Evolutionary conservation across 1,140 invertebrate species (phyloP).

Genomic region (Drosophila serrata): DNA sequence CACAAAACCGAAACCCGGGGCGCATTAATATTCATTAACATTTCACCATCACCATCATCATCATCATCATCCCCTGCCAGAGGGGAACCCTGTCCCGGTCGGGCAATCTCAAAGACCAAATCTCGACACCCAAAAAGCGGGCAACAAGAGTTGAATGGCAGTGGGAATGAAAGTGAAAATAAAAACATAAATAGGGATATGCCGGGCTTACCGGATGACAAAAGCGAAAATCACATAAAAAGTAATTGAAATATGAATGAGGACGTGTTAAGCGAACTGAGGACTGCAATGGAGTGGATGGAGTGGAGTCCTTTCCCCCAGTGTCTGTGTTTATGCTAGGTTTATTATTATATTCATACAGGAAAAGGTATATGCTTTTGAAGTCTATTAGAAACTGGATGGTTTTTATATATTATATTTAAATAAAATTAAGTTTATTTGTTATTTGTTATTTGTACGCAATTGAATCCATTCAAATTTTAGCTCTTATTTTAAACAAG

Average conservation of each 20-base stretch:
- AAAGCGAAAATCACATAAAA: slow-evolving; percentile 83
- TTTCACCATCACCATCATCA: slow-evolving; percentile 54
- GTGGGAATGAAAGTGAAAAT: slow-evolving; percentile 78
- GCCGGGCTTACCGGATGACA: slow-evolving; percentile 68
- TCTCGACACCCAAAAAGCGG: slow-evolving; percentile 70
- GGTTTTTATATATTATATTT: background rate
- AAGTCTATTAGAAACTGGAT: background rate
- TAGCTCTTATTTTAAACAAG: background rate
- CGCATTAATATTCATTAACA: slow-evolving; percentile 83
- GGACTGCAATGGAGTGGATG: background rate
- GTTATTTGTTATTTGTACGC: too few relatives aligned
- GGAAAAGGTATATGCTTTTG: background rate
- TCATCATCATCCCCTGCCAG: slow-evolving; percentile 3
- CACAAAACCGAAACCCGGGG: slow-evolving; percentile 58
- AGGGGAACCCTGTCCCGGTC: slow-evolving; percentile 1
- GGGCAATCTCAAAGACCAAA: slow-evolving; percentile 77
- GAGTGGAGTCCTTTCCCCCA: slow-evolving; percentile 1
- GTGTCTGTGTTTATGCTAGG: slow-evolving; percentile 12
- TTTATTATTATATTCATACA: background rate
- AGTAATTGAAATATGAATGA: slow-evolving; percentile 84
- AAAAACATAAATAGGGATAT: slow-evolving; percentile 81
- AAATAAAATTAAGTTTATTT: background rate
- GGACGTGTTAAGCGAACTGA: slow-evolving; percentile 62
- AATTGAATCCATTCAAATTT: too few relatives aligned
- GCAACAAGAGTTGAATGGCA: slow-evolving; percentile 60